A percentile compares a stretch with the other conserved stretches of the same genome.
phyloP scores from a whole-genome alignment of 2,888 invertebrate species.

The Lasioglossum leucozonium region DNA sequence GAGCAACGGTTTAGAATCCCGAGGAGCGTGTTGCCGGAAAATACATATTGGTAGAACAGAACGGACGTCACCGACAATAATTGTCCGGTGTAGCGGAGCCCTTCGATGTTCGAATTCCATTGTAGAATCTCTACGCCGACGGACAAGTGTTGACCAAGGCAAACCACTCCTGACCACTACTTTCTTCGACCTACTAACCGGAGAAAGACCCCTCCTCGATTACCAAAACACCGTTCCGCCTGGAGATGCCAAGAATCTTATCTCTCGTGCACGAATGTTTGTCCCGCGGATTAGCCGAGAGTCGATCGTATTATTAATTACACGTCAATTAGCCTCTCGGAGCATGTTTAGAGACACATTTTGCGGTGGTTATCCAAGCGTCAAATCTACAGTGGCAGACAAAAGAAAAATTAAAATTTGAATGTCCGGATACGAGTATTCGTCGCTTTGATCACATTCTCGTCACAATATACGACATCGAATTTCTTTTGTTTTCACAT shows the following conservation, averaged over 20 bases:
- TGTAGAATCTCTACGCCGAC: slow-evolving; percentile 37
- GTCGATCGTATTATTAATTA: neutral
- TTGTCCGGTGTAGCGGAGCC: slow-evolving; percentile 20
- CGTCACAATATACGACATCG: too few relatives aligned
- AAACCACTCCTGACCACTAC: slow-evolving; percentile 81
- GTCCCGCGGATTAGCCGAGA: neutral
- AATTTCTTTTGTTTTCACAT: too few relatives aligned
- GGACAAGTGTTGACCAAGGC: slow-evolving; percentile 81
- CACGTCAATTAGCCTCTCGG: neutral
- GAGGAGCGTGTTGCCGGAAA: slow-evolving; percentile 52
- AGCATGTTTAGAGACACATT: neutral
- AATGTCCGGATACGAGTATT: neutral
- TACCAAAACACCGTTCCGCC: slow-evolving; percentile 74
- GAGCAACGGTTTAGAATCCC: slow-evolving; percentile 38
- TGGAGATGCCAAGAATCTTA: slow-evolving; percentile 38
- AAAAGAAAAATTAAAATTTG: neutral
- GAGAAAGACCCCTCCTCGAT: slow-evolving; percentile 80
- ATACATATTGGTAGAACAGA: slow-evolving; percentile 16
- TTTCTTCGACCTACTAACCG: slow-evolving; percentile 83
- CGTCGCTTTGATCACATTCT: neutral
- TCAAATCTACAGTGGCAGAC: neutral
- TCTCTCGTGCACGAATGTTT: slow-evolving; percentile 15
- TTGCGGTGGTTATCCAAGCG: neutral
- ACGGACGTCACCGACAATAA: slow-evolving; percentile 45
- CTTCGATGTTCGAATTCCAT: slow-evolving; percentile 27